Conservation (phyloP, 2,113 vertebrate species). For the Nannospalax galili region DNA sequence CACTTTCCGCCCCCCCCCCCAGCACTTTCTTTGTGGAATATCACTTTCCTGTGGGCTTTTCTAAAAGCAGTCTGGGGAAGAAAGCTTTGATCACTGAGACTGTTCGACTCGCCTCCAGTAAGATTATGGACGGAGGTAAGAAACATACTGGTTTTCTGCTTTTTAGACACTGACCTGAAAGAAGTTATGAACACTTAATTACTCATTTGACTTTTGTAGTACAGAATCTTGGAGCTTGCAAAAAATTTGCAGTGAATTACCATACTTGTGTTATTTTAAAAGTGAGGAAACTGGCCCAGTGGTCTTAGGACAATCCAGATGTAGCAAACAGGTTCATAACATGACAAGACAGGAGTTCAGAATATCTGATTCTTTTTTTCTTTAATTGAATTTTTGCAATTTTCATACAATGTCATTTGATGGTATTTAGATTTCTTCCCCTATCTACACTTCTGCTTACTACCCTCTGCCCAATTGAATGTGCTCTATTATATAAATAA, state of each 20-base stretch:
- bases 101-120: slow-evolving; percentile 90
- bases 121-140: slow-evolving; percentile 90
- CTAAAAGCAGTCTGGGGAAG: slow-evolving; percentile 81
- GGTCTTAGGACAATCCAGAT: not conserved
- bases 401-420: too few species aligned
- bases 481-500: too few species aligned
- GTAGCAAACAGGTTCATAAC: not conserved
- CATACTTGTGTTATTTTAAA: not conserved
- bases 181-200: slow-evolving; percentile 42
- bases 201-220: slow-evolving; percentile 53
- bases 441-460: too few species aligned
- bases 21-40: slow-evolving; percentile 97
- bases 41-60: slow-evolving; percentile 88
- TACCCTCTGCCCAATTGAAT: too few species aligned
- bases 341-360: not conserved
- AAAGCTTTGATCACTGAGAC: slow-evolving; percentile 84
- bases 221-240: slow-evolving; percentile 22
- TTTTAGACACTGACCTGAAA: not conserved
- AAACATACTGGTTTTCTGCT: not conserved
- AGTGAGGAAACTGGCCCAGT: not conserved
- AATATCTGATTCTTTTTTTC: not conserved
- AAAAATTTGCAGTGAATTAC: slow-evolving; percentile 2
- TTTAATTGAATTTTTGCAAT: too few species aligned
- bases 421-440: too few species aligned
- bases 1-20: not conserved